Percentiles rank a stretch among this genome's conserved stretches.
Evolutionary conservation across 2,113 vertebrate species (phyloP).

Genomic region (Apodemus speciosus): DNA sequence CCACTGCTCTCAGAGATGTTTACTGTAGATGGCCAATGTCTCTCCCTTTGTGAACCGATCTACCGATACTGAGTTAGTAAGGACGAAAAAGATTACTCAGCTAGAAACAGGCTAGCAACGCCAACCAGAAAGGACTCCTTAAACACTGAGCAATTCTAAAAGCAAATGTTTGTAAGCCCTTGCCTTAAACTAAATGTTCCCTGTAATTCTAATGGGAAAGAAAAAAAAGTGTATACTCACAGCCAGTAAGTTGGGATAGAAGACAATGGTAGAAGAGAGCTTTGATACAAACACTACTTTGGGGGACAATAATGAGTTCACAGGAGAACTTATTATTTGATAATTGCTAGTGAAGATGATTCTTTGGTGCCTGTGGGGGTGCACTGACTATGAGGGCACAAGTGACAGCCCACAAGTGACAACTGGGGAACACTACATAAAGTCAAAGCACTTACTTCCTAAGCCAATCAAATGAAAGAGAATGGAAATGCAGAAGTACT

Average conservation of each 20-base stretch:
- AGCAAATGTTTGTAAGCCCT: constrained; percentile 62
- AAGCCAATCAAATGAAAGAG: constrained; percentile 18
- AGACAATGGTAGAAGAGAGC: background rate
- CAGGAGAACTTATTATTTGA: background rate
- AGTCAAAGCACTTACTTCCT: background rate
- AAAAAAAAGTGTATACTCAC: background rate
- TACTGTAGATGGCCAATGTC: constrained; percentile 39
- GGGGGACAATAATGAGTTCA: background rate
- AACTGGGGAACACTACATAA: background rate
- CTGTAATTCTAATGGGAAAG: background rate
- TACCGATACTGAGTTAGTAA: constrained; percentile 12
- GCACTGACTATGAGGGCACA: background rate
- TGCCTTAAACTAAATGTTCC: constrained; percentile 58
- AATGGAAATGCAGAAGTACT: background rate
- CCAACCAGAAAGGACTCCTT: constrained; percentile 59
- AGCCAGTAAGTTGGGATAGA: background rate
- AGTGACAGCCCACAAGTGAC: background rate
- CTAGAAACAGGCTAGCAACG: constrained; percentile 51
- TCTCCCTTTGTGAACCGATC: constrained; percentile 67
- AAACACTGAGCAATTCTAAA: constrained; percentile 62
- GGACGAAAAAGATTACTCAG: constrained; percentile 55
- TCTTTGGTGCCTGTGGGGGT: background rate
- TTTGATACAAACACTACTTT: constrained; percentile 11
- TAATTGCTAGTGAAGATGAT: background rate
- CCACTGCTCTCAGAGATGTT: constrained; percentile 32